Evolutionary conservation across 2,888 invertebrate genomes (phyloP), one percentile per base, ranked within the genome.

Genomic region (Pachymerium ferrugineum): DNA sequence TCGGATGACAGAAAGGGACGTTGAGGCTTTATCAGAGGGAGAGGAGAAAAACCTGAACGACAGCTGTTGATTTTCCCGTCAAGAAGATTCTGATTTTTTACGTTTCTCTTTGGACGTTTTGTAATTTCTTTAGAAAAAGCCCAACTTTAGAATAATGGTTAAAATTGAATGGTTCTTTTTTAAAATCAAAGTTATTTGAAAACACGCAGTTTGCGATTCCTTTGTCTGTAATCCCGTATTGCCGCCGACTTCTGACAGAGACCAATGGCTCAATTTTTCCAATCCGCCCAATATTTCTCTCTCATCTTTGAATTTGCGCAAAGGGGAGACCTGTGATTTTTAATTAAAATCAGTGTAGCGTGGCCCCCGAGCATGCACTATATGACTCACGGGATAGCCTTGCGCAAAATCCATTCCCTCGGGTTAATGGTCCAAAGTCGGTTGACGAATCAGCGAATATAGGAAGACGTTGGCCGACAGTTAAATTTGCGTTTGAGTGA

Each of bases 301-400:
- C 19, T 54, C 16, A 54, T 54, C 19, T 54, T 54, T 54, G 47
- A 54, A n/a, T 54, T n/a, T 54, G 47, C 10, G 47, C 47, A 54
- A 47, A 3, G 47, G 47, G 47, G 47, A 5, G 16, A 54, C 47
- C 47, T 54, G 47, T 70, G 70, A 70, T 70, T 70, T 70, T 70
- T 70, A 70, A 70, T 70, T 70, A 70, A 70, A 70, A 70, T 70
- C 70, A 70, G 31, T 19, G 31, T 70, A 30, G 70, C 70, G 70
- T 70, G 16, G 70, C 22, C 19, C 25, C 35, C 1, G 62, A 33
- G n/a, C 31, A 14, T 35, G 31, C 22, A 33, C 31, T 70, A 19
- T 22, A 70, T 70, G 70, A 70, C 31, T 70, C 70, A 70, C 31
- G 16, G 30, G 22, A 70, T 31, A 70, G 22, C 70, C 35, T n/a